Percentiles rank a stretch among this genome's conserved stretches.
These are phyloP conservation scores for Teleiodes luculella DNA, from an alignment of 2,888 invertebrate species.

Conservation along the genomic window DNA sequence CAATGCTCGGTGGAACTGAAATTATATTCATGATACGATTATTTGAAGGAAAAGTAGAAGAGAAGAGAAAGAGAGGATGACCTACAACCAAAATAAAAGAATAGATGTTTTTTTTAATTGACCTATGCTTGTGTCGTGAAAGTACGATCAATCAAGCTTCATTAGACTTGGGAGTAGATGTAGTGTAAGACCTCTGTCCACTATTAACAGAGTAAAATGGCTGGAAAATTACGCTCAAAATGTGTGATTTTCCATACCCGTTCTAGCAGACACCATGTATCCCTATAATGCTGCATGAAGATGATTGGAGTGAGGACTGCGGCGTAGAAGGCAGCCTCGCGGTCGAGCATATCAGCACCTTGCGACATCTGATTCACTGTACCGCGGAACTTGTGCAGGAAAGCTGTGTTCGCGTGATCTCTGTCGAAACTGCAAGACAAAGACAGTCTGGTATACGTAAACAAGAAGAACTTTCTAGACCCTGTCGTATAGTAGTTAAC, in stretches of 20 bases:
- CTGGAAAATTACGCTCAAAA: no score
- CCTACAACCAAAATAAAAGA: no score
- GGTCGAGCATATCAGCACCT: slow-evolving; percentile 50
- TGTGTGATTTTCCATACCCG: slow-evolving; percentile 37
- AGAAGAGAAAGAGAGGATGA: no score
- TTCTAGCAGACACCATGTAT: slow-evolving; percentile 64
- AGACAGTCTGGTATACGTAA: neutral
- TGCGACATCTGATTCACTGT: slow-evolving; percentile 56
- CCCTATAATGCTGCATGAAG: slow-evolving; percentile 59
- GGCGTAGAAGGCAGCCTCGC: slow-evolving; percentile 60
- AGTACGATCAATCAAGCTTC: neutral
- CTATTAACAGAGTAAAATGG: no score
- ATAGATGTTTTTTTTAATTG: no score
- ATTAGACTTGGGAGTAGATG: neutral
- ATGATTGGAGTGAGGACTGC: slow-evolving; percentile 55
- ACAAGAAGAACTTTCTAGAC: no score
- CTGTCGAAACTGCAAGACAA: slow-evolving; percentile 53
- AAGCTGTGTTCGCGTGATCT: slow-evolving; percentile 55
- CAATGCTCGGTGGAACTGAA: slow-evolving; percentile 61
- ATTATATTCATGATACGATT: no score
- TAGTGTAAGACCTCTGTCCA: neutral
- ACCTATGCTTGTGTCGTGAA: no score
- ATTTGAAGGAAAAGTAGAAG: no score
- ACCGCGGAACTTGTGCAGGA: slow-evolving; percentile 56
- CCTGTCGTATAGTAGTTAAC: no score